Base-by-base conservation (phyloP, 2,888 invertebrate species). In the Helleia helle region DNA sequence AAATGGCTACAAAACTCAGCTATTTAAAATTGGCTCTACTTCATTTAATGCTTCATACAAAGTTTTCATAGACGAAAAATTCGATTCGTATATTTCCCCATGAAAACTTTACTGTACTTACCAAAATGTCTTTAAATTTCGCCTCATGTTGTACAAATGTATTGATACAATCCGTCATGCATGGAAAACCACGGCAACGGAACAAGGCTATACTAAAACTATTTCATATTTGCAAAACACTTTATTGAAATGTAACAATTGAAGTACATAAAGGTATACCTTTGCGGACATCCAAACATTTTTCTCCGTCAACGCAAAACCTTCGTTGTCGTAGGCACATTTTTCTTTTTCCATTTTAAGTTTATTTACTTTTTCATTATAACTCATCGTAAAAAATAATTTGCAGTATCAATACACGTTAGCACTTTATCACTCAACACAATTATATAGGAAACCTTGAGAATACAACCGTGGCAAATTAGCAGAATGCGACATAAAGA, bases 271-370 rank as follows among this genome's bases (percentile, higher is more conserved):
- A 31, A 13, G 31, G 36, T 24, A 2, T 52, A 71, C 70, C 68
- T 67, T 52, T 44, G 54, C 52, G 31, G 54, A 43, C 42, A 54
- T 55, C 65, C 63, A 69, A 40, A 60, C 50, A 56, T 66, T 64
- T 56, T 75, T 72, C 49, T 81, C 83, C 3, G 72, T 65, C 58
- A 72, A 59, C 48, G 72, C 68, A 57, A 74, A 83, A 30, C 68
- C 84, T 5, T 68, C 59, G 52, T 83, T 83, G 47, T 75, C 74
- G 44, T 71, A 77, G 43, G 69, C 62, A 53, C 61, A 57, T 47
- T 66, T 69, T 38, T 65, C 65, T 41, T 62, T 62, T 24, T 59
- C 54, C 54, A 59, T 60, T 57, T 46, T 51, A 31, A 39, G 38
- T 37, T 45, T 46, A 27, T 38, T 36, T 27, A 43, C 18, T 11